phyloP scores from a whole-genome alignment of 2,113 vertebrate genomes.

The Brienomyrus brachyistius region DNA sequence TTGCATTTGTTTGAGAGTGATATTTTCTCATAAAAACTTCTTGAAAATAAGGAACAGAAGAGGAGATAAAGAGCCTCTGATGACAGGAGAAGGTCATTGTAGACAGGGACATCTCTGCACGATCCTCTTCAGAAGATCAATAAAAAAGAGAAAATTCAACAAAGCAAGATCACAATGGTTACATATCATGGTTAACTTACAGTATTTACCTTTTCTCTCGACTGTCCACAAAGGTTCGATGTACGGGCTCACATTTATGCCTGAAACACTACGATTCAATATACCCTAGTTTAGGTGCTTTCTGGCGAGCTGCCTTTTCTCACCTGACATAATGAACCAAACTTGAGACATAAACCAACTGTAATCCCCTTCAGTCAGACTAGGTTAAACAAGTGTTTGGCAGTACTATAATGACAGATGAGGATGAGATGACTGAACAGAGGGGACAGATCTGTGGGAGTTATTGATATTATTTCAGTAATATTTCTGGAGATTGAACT shows the following conservation, averaged over 20 bases:
- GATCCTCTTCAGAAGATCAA: background rate
- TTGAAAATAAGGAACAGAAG: background rate
- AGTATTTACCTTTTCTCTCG: background rate
- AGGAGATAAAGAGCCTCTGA: background rate
- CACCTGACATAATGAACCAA: background rate
- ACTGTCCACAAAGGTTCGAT: background rate
- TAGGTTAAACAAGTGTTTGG: background rate
- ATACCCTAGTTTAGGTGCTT: background rate
- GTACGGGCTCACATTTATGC: background rate
- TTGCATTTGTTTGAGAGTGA: background rate
- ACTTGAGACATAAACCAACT: background rate
- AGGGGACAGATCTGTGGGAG: background rate
- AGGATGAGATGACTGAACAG: background rate
- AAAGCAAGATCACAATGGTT: background rate
- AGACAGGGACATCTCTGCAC: background rate
- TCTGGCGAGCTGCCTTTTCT: background rate
- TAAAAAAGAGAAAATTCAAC: background rate
- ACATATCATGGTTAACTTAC: background rate
- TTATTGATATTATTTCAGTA: slow-evolving; percentile 11
- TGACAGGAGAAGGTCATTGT: background rate
- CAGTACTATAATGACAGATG: background rate
- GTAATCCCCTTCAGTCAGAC: background rate
- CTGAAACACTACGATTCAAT: background rate
- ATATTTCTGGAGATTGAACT: background rate
- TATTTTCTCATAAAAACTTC: background rate